Percentiles rank a stretch among this genome's conserved stretches.
These are phyloP conservation scores for Pachliopta kotzebuea DNA, from an alignment of 2,888 invertebrate genomes.

Conservation along the genomic window DNA sequence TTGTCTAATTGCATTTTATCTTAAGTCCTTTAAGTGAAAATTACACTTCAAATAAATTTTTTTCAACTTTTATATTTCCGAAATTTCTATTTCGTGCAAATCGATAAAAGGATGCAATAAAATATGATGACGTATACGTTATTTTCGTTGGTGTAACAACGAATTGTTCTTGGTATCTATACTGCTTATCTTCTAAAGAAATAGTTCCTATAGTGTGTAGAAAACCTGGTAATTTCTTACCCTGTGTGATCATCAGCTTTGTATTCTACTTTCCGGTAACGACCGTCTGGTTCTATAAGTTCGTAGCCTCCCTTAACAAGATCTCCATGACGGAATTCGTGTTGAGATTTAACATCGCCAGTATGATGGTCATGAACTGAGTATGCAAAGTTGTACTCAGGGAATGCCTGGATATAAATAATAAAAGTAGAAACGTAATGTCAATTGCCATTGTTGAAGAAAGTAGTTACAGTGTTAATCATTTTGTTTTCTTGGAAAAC, in stretches of 20 bases:
- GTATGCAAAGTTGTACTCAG: constrained; percentile 79
- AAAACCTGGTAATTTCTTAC: constrained; percentile 42
- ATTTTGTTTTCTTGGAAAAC: background rate
- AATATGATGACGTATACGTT: constrained; percentile 8
- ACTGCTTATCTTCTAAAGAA: background rate
- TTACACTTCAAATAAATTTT: background rate
- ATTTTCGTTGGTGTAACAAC: constrained; percentile 3
- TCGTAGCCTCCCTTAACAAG: constrained; percentile 82
- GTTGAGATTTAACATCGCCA: constrained; percentile 77
- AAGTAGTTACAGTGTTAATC: background rate
- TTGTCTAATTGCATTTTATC: too few species aligned
- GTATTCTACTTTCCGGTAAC: constrained; percentile 83
- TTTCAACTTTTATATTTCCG: background rate
- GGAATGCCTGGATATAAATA: constrained; percentile 62
- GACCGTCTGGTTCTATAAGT: constrained; percentile 83
- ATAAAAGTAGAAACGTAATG: background rate
- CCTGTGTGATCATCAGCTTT: constrained; percentile 81
- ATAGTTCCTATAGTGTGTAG: background rate
- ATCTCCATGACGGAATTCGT: constrained; percentile 79
- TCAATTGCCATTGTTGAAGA: background rate
- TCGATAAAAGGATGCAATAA: constrained; percentile 3
- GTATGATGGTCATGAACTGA: constrained; percentile 79
- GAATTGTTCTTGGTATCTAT: background rate
- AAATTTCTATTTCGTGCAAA: background rate
- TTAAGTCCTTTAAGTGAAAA: background rate